Percentiles rank a stretch among this genome's conserved stretches.
Conservation (phyloP, 2,797 vertebrate species). For the Acropternis orthonyx region DNA sequence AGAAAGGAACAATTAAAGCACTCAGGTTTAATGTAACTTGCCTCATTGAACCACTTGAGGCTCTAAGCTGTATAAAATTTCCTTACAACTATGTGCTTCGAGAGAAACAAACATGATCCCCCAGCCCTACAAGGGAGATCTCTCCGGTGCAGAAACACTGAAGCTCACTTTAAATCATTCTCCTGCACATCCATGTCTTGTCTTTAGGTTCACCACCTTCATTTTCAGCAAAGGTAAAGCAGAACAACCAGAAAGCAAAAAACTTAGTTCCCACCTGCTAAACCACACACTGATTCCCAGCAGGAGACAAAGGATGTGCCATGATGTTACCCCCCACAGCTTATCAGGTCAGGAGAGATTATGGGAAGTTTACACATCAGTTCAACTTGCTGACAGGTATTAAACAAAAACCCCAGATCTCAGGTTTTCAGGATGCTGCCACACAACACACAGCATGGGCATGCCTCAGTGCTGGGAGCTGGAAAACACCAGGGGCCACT, state of each 20-base stretch:
- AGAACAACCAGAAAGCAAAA: not conserved
- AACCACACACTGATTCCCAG: not conserved
- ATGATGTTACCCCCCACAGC: fast-evolving
- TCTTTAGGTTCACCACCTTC: not conserved
- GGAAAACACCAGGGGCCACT: not conserved
- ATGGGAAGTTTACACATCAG: not conserved
- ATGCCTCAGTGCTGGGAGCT: not conserved
- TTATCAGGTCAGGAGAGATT: not conserved
- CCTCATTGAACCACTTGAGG: not conserved
- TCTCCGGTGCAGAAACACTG: not conserved
- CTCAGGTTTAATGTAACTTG: not conserved
- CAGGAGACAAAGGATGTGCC: not conserved
- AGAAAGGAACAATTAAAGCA: not conserved
- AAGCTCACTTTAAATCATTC: not conserved
- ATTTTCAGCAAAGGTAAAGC: not conserved
- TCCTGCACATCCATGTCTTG: fast-evolving
- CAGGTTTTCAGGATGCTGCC: not conserved
- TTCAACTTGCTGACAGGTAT: not conserved
- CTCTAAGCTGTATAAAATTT: not conserved
- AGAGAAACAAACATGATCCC: not conserved
- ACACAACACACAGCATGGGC: not conserved
- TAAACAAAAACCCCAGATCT: not conserved
- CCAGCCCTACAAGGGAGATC: not conserved
- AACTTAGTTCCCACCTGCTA: not conserved
- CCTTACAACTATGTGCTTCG: not conserved